Evolutionary conservation across 2,113 vertebrate genomes (phyloP).

Genomic region (Sinocyclocheilus anshuiensis): DNA sequence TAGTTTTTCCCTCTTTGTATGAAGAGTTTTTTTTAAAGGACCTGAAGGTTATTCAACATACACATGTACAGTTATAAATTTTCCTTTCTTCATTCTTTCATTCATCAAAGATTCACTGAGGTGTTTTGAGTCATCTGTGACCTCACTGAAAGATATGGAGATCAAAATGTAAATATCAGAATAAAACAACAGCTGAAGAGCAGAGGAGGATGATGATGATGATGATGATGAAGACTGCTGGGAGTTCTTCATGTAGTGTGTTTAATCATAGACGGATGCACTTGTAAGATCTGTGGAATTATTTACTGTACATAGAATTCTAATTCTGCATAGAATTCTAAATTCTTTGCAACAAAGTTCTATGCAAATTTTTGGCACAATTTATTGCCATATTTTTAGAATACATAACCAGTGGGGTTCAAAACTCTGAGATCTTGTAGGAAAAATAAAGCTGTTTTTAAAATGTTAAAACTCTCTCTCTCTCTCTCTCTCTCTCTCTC

Average conservation of each 20-base stretch:
- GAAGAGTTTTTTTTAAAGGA: not conserved
- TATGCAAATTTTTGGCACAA: not conserved
- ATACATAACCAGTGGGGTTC: too few relatives aligned
- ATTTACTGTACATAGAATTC: not conserved
- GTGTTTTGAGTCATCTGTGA: not conserved
- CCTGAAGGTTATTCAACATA: not conserved
- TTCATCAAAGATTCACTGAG: not conserved
- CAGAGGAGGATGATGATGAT: not conserved
- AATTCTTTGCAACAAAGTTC: too few relatives aligned
- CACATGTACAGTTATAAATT: not conserved
- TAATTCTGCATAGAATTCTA: too few relatives aligned
- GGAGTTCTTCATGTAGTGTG: not conserved
- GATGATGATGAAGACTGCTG: not conserved
- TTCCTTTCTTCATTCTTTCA: not conserved
- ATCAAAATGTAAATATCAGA: not conserved
- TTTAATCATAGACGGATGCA: not conserved
- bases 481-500: too few relatives aligned
- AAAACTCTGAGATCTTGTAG: too few relatives aligned
- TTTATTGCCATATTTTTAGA: not conserved
- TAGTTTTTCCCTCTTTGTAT: not conserved
- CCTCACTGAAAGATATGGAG: not conserved
- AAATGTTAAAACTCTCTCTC: too few relatives aligned
- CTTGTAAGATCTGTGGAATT: not conserved
- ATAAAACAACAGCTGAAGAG: not conserved
- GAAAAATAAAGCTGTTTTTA: not conserved